phyloP scores from a whole-genome alignment of 2,888 invertebrate genomes.

The Noctua comes region DNA sequence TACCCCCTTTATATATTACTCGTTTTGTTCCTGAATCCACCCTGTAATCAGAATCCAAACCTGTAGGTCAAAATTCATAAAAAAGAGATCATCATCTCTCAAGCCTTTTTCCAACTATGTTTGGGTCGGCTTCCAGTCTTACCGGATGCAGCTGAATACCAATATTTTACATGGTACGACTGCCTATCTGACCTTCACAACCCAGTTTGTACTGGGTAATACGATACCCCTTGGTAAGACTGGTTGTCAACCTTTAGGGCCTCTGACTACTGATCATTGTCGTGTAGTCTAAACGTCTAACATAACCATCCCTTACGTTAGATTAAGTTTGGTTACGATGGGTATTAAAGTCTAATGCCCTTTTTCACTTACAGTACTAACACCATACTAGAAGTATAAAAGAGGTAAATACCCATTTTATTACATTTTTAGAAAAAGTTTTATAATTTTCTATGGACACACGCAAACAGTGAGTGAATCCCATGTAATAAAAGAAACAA shows the following conservation, averaged over 20 bases:
- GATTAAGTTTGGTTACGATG: neutral
- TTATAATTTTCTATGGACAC: slow-evolving; percentile 9
- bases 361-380: neutral
- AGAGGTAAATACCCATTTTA: neutral
- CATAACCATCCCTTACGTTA: neutral
- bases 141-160: neutral
- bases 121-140: neutral
- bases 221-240: neutral
- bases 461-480: slow-evolving; percentile 11
- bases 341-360: neutral
- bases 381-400: neutral
- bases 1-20: neutral
- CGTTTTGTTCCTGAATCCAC: neutral
- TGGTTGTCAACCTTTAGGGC: neutral
- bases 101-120: neutral
- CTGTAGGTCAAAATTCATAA: neutral
- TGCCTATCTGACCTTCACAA: neutral
- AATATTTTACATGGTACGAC: neutral
- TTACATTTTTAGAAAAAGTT: neutral
- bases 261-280: neutral
- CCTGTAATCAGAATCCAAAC: neutral
- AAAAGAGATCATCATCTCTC: neutral
- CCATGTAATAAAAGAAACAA: slow-evolving; percentile 37
- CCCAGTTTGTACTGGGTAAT: neutral
- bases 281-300: neutral